Conservation (phyloP, 2,888 invertebrate genomes). For the Drosophila nigricruria region DNA sequence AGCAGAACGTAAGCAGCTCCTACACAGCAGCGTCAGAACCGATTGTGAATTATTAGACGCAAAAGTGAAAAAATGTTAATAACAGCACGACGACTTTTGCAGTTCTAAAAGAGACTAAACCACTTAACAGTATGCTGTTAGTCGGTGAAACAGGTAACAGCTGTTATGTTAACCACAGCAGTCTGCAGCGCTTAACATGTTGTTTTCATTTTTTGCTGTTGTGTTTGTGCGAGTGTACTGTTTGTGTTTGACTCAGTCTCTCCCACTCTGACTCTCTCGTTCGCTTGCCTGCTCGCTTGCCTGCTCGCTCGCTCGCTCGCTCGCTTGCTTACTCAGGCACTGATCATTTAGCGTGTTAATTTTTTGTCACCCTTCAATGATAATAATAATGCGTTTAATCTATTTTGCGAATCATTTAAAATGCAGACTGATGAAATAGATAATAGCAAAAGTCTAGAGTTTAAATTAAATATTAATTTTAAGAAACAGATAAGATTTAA, state of each 20-base stretch:
- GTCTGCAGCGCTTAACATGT: background rate
- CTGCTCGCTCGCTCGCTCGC: background rate
- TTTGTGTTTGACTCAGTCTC: background rate
- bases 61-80: slow-evolving; percentile 1
- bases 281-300: too few species aligned
- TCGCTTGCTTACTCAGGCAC: background rate
- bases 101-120: background rate
- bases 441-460: background rate
- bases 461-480: background rate
- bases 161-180: slow-evolving; percentile 1
- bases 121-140: background rate
- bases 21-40: slow-evolving; percentile 35
- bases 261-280: background rate
- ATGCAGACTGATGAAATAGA: background rate
- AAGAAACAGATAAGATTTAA: background rate
- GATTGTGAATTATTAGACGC: slow-evolving; percentile 56
- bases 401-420: background rate
- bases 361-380: slow-evolving; percentile 27
- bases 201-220: slow-evolving; percentile 1
- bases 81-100: background rate
- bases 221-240: slow-evolving; percentile 9
- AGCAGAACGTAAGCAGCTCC: accelerated
- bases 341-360: slow-evolving; percentile 13
- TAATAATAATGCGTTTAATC: slow-evolving; percentile 22
- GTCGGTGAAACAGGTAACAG: background rate